Evolutionary conservation across 2,797 vertebrate species (phyloP), one percentile per base, ranked within the genome.

Genomic region (Labeo calbasu): DNA sequence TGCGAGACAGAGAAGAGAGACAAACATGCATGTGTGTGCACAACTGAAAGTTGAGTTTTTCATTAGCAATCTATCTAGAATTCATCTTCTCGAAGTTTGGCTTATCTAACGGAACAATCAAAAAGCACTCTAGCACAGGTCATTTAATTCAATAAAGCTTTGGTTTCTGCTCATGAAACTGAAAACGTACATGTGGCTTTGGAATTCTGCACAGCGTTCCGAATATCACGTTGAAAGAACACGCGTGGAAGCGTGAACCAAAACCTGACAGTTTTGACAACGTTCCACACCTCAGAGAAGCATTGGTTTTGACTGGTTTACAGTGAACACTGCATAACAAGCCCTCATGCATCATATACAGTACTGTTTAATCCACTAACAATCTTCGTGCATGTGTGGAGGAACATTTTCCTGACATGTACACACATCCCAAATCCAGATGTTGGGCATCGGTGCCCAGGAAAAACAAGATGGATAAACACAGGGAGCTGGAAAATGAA

Each of bases 391-490:
- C 14, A 23, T 84, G 17, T 65, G 69, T 65, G 66, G 59, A 82
- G 71, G 25, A 61, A 36, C 43, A 66, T 87, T 81, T 88, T 88
- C 85, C 88, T 90, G 79, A 73, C 65, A 57, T 75, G 50, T 77
- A 79, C 63, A 63, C 59, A 77, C 61, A 55, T 63, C 28, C 88
- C 88, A 90, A 91, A 94, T 93, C 91, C 94, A 94, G 93, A 96
- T 95, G 93, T 94, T 93, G 89, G 81, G 90, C 92, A 94, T 94
- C 88, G 92, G 91, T 28, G 85, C 79, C 90, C 91, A 94, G 92
- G 87, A 94, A 93, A 94, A 94, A 94, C 91, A 91, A 89, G 91
- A 84, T 86, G 84, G 61, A 77, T 83, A 57, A 81, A 92, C 91
- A 93, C 90, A 92, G 93, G 90, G 88, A 66, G 86, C 50, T 85